Evolutionary conservation across 2,113 vertebrate genomes (phyloP), one percentile per base, ranked within the genome.

Genomic region (Pelusios castaneus): DNA sequence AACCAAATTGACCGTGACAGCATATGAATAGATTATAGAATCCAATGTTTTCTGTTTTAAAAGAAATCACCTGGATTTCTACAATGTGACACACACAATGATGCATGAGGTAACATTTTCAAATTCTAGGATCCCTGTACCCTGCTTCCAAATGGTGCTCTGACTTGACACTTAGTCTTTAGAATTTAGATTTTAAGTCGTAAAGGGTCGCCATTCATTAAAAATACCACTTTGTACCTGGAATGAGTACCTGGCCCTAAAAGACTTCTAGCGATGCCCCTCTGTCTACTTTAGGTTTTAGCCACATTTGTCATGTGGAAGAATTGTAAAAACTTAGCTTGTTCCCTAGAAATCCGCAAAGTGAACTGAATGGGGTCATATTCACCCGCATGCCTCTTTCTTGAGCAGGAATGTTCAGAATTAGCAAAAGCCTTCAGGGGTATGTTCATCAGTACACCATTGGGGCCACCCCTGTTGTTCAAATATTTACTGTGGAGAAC

Each of bases 71-170:
- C 10, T 34, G 82, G 78, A 88, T 80, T 79, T 88, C 77, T 88
- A 54, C 54, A 92, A 85, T n/a, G 49, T 67, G 52, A 51, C 86
- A 89, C 41, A 89, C 80, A 95, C 90, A 94, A 89, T 73, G 41
- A 96, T 89, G 86, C 88, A 91, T 87, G 96, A 96, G 96, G 95
- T 95, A 84, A 96, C 83, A 82, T 93, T 90, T 94, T 88, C 94
- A 77, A 79, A 56, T 55, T 88, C 49, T 89, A 91, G 88, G 88
- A 93, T 93, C 93, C 90, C 92, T 54, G 77, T 89, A 81, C 89
- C 49, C n/a, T 77, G 91, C 87, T 87, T 91, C 89, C 92, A 77
- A 85, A 95, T 1, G 31, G 78, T 90, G 43, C 51, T 31, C 82
- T 90, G 91, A 84, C 86, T 88, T 38, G 47, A 83, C 49, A 91